Evolutionary conservation across 2,888 invertebrate genomes (phyloP).

Genomic region (Aelia acuminata): DNA sequence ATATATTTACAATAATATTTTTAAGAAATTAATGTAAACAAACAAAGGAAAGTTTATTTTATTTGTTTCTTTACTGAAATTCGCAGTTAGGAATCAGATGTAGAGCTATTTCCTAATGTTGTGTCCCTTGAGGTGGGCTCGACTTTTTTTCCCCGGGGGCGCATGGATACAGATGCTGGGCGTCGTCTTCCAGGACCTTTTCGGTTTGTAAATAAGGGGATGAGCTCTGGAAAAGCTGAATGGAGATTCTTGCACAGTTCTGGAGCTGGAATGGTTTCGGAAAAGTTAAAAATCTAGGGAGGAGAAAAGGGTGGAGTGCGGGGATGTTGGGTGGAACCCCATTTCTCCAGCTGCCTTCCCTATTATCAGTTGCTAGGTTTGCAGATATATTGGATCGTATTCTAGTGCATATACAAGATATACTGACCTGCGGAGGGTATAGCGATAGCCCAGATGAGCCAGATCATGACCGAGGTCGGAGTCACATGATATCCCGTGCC

Average conservation of each 20-base stretch:
- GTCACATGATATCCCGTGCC: constrained; percentile 45
- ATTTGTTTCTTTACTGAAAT: neutral
- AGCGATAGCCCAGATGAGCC: constrained; percentile 55
- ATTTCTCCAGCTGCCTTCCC: neutral
- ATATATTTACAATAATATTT: no score
- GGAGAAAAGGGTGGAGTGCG: neutral
- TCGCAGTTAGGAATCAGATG: neutral
- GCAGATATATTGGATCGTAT: neutral
- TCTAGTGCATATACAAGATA: neutral
- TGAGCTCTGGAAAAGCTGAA: neutral
- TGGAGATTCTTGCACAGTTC: neutral
- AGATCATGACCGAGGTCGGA: constrained; percentile 19
- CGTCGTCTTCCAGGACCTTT: neutral
- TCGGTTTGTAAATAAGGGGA: neutral
- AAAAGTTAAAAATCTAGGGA: neutral
- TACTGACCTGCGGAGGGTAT: constrained; percentile 51
- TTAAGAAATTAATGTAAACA: no score
- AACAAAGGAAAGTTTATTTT: no score
- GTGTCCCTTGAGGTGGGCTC: constrained; percentile 35
- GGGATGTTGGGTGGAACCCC: constrained; percentile 1
- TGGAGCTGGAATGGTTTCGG: neutral
- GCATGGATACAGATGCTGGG: constrained; percentile 52
- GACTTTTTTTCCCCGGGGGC: constrained; percentile 40
- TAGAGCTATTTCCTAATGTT: constrained; percentile 50
- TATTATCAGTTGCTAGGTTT: neutral